Base-by-base conservation (phyloP, 2,797 vertebrate species). In the Rhynchonycteris naso region DNA sequence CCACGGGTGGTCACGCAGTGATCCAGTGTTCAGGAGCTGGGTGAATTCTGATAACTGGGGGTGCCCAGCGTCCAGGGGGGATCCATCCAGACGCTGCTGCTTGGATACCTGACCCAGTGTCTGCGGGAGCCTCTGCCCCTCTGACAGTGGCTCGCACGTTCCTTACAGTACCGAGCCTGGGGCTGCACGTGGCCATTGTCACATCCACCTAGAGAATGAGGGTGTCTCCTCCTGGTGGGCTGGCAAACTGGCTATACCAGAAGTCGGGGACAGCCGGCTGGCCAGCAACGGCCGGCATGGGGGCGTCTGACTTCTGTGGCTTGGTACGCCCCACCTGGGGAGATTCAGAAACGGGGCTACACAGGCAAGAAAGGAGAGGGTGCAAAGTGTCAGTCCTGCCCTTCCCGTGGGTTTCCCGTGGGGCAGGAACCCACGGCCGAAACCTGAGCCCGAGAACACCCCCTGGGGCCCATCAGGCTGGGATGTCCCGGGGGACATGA, bases 371-470 rank as follows among this genome's bases (percentile, higher is more conserved):
- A 50, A 11, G 15, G 7, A 18, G 7, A 18, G n/a, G 6, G 28
- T 0, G 8, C 10, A 14, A 7, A 15, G 13, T 1, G 6, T 38
- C 74, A 19, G 13, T 26, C 65, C 24, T 0, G 19, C 2, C 4
- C 54, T 10, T 3, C 15, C 0, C 4, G 26, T 6, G 1, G 47
- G 10, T 43, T 18, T 68, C 69, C 69, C 5, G 12, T 2, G 12
- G 13, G 18, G 19, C 0, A 10, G 59, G 52, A 0, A 4, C 54
- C n/a, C 28, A 9, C 0, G 1, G n/a, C 7, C 26, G 4, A 15
- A 24, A 4, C n/a, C 54, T 4, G 24, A 18, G 63, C 52, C 72
- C 3, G 14, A 50, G 75, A 10, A 28, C 4, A 11, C 54, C 43
- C 26, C 68, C 19, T 3, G 54, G 21, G 43, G 30, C 30, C 19